Conservation (phyloP, 2,888 invertebrate species). For the Hipparchia sbordonii region DNA sequence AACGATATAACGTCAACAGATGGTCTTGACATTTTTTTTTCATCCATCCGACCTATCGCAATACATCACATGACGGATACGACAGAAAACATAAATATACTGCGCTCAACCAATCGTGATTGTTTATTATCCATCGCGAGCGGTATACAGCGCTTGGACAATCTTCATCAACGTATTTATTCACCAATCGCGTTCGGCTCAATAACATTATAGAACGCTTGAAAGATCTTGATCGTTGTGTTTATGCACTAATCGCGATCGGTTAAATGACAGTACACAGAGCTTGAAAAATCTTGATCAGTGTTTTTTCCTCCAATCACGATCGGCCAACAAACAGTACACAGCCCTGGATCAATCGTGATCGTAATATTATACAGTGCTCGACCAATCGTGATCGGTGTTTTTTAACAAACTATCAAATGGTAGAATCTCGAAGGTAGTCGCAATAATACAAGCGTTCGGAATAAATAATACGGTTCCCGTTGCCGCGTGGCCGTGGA, state of each 20-base stretch:
- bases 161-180: neutral
- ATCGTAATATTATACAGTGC: constrained; percentile 9
- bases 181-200: neutral
- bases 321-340: neutral
- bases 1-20: constrained; percentile 4
- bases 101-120: neutral
- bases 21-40: neutral
- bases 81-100: neutral
- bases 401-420: neutral
- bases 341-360: neutral
- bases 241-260: neutral
- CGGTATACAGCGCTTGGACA: neutral
- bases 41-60: neutral
- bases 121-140: neutral
- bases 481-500: constrained; percentile 29
- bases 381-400: constrained; percentile 11
- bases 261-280: neutral
- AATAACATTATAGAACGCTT: neutral
- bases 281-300: neutral
- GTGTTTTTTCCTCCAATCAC: neutral
- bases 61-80: neutral
- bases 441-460: constrained; percentile 34
- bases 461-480: constrained; percentile 38
- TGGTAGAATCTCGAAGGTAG: constrained; percentile 35
- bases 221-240: neutral